Conservation (phyloP, 2,113 vertebrate genomes). For the Lepisosteus oculatus region DNA sequence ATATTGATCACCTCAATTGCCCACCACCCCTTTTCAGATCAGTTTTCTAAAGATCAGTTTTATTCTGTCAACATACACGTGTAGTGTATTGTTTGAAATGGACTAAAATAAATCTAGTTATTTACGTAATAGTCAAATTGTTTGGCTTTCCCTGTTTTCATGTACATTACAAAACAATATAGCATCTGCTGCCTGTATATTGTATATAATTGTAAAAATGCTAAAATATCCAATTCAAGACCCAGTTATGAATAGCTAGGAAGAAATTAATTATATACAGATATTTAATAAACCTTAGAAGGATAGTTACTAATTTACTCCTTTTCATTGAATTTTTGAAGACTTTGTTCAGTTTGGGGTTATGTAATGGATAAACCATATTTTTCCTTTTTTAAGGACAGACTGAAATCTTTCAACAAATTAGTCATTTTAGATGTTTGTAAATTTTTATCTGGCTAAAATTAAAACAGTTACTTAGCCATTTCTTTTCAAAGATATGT, state of each 20-base stretch:
- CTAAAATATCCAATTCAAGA: conserved; percentile 62
- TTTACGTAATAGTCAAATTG: conserved; percentile 42
- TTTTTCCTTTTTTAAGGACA: background rate
- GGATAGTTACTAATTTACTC: conserved; percentile 28
- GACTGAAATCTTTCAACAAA: too few relatives aligned
- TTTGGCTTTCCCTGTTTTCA: conserved; percentile 56
- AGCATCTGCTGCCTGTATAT: conserved; percentile 76
- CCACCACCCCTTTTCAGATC: conserved; percentile 64
- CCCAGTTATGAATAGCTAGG: conserved; percentile 55
- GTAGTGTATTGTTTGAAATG: conserved; percentile 61
- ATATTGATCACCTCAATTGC: conserved; percentile 67
- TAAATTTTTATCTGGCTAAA: background rate
- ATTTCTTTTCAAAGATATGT: background rate
- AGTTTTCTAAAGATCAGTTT: conserved; percentile 60
- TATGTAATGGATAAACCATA: background rate
- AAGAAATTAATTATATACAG: conserved; percentile 62
- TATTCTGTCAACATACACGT: conserved; percentile 49
- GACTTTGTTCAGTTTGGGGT: too few relatives aligned
- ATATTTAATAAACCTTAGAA: conserved; percentile 50
- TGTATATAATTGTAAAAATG: conserved; percentile 80
- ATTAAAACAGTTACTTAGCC: background rate
- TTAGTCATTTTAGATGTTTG: background rate
- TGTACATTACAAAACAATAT: conserved; percentile 62
- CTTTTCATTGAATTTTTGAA: background rate
- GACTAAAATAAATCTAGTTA: conserved; percentile 39